These are phyloP conservation scores for Pentalonia nigronervosa DNA, from an alignment of 1,140 invertebrate genomes.

Conservation along the genomic window DNA sequence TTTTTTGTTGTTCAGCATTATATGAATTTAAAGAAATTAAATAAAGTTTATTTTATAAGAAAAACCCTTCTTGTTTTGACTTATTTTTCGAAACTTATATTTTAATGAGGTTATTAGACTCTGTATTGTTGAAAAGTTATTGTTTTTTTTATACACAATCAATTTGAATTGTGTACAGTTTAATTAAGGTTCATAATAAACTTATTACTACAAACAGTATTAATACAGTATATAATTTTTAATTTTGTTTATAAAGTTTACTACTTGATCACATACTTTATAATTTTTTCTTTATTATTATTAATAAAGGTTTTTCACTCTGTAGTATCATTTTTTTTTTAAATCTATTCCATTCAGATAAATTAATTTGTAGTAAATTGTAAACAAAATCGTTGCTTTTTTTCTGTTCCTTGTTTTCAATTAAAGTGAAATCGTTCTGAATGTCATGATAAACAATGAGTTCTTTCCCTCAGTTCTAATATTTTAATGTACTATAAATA, in stretches of 20 bases:
- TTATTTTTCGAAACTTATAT: background rate
- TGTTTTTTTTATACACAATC: background rate
- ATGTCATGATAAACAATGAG: background rate
- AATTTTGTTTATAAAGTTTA: constrained; percentile 5
- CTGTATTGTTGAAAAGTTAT: background rate
- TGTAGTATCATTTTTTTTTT: background rate
- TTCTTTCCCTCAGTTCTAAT: background rate
- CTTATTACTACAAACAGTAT: background rate
- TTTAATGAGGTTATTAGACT: background rate
- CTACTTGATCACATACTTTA: background rate
- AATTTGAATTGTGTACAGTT: background rate
- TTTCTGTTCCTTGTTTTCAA: background rate
- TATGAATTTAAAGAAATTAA: background rate
- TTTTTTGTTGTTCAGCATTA: background rate
- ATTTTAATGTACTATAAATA: background rate
- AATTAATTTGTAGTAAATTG: background rate
- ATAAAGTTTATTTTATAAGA: background rate
- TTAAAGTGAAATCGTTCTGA: background rate
- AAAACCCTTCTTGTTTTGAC: background rate
- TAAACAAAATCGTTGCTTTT: background rate
- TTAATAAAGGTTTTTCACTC: background rate
- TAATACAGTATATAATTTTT: constrained; percentile 3
- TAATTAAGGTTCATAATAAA: background rate
- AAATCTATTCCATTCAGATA: background rate
- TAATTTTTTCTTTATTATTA: background rate